Conservation (phyloP, 2,113 vertebrate genomes). For the Thoracochromis brauschi region DNA sequence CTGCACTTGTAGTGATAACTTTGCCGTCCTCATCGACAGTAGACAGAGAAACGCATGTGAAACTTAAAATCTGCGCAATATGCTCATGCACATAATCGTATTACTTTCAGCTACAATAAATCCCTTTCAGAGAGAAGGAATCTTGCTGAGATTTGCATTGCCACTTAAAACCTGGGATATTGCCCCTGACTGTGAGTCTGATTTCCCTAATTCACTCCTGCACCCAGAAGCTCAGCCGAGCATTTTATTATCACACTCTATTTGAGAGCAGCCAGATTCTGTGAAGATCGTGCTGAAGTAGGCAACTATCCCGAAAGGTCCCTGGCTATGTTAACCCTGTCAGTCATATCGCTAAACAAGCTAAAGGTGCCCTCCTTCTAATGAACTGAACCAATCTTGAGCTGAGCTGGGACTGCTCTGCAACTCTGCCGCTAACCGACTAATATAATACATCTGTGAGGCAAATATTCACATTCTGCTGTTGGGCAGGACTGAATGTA, state of each 20-base stretch:
- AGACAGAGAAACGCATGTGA: background rate
- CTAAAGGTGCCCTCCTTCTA: constrained; percentile 30
- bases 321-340: constrained; percentile 25
- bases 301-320: constrained; percentile 7
- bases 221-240: constrained; percentile 36
- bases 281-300: constrained; percentile 41
- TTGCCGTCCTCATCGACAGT: background rate
- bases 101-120: constrained; percentile 49
- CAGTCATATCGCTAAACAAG: constrained; percentile 29
- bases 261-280: constrained; percentile 38
- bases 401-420: background rate
- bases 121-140: constrained; percentile 27
- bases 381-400: constrained; percentile 39
- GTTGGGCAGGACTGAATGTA: constrained; percentile 19
- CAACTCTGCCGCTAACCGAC: constrained; percentile 11
- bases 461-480: constrained; percentile 6
- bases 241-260: constrained; percentile 48
- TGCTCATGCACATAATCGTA: constrained; percentile 31
- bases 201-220: constrained; percentile 60
- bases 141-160: constrained; percentile 48
- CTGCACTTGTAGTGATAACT: constrained; percentile 3
- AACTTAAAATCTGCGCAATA: constrained; percentile 22
- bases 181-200: constrained; percentile 46
- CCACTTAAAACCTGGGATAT: constrained; percentile 60
- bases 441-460: constrained; percentile 14